Base-by-base conservation (phyloP, 2,888 invertebrate genomes). In the Entomobrya proxima region DNA sequence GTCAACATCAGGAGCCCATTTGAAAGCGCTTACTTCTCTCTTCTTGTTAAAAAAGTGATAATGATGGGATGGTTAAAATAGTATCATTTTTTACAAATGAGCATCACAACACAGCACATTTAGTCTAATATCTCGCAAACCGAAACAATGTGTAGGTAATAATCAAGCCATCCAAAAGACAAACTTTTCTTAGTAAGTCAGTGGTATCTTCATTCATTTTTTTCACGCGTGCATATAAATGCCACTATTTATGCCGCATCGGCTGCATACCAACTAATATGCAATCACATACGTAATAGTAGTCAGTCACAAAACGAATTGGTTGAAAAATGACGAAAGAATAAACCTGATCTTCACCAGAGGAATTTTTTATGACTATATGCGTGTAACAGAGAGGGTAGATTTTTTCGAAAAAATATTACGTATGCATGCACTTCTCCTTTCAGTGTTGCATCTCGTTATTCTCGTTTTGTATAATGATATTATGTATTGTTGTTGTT, bases 331-430 rank as follows among this genome's bases (percentile, higher is more conserved):
- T 50, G 21, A 72, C 52, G 52, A 76, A 58, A n/a, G n/a, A 52
- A 24, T 55, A 80, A 80, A 80, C 80, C 80, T 80, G 80, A 80
- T 80, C 69, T 80, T 72, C 72, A 67, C 69, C 67, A 69, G 64
- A 55, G 75, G 55, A 75, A 55, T 40, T 55, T 72, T 75, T 75
- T 52, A 75, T 18, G 35, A 69, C 47, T 72, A 24, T 32, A 15
- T 55, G 64, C 30, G 64, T 35, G 55, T 55, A 40, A 13, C 52
- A 50, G 18, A 18, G 50, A 52, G n/a, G 35, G 44, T 18, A 50
- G 24, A 4, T 24, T 72, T 5, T 67, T 27, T 1, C 55, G 47
- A 27, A 32, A 1, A 47, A 44, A 44, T 37, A 67, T 67, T 37
- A 52, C 52, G n/a, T 77, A 40, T 77, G 77, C 77, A 58, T 58